Percentiles rank a stretch among this genome's conserved stretches.
Conservation (phyloP, 2,888 invertebrate species). For the Orthosia incerta region DNA sequence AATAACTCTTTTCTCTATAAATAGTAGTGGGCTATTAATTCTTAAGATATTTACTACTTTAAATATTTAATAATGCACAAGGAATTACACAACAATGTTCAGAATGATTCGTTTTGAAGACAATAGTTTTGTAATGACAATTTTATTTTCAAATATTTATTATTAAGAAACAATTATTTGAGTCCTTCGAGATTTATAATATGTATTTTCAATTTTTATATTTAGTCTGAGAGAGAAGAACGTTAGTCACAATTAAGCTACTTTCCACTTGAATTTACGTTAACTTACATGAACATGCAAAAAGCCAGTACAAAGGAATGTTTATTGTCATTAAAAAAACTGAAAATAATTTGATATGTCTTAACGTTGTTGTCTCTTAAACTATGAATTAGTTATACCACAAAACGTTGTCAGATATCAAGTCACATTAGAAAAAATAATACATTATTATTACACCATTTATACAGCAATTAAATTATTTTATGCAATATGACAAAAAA, state of each 20-base stretch:
- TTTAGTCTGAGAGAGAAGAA: slow-evolving; percentile 55
- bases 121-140: slow-evolving; percentile 10
- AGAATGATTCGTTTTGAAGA: slow-evolving; percentile 38
- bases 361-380: slow-evolving; percentile 54
- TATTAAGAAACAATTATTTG: background rate
- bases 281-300: slow-evolving; percentile 30
- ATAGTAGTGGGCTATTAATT: slow-evolving; percentile 60
- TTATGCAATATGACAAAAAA: slow-evolving; percentile 22
- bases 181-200: slow-evolving; percentile 52
- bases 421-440: slow-evolving; percentile 33
- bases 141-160: background rate
- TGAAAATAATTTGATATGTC: slow-evolving; percentile 1
- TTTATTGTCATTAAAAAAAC: background rate
- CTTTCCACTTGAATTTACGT: slow-evolving; percentile 12
- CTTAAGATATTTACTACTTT: slow-evolving; percentile 54
- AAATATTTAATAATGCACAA: slow-evolving; percentile 51
- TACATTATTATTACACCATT: background rate
- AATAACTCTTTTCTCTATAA: slow-evolving; percentile 69
- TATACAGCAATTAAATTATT: background rate
- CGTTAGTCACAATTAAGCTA: slow-evolving; percentile 21
- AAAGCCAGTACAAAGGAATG: slow-evolving; percentile 50
- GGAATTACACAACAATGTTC: slow-evolving; percentile 53
- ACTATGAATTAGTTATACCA: slow-evolving; percentile 26
- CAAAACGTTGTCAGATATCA: slow-evolving; percentile 10
- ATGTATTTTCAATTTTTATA: slow-evolving; percentile 58